Base-by-base conservation (phyloP, 1,140 invertebrate species). In the Ericerus pela region DNA sequence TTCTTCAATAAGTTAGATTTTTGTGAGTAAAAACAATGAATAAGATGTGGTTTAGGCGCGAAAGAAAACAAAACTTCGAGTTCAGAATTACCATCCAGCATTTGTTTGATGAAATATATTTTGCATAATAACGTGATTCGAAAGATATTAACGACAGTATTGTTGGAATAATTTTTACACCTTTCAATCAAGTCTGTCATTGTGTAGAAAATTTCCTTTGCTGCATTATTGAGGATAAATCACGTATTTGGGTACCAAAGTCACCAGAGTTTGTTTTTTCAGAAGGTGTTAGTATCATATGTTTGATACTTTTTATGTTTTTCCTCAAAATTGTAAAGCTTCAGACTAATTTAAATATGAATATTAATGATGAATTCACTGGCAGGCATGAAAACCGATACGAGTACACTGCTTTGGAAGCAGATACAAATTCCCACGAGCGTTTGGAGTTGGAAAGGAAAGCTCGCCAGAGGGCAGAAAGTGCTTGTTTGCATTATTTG, bases 371-470 rank as follows among this genome's bases (percentile, higher is more conserved):
- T n/a, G n/a, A n/a, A n/a, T 38, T 38, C 30, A 10, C 60, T 62
- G 67, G 22, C 65, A 79, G 75, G 61, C 74, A 75, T 66, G 72
- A 72, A 51, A 72, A 67, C 33, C 71, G 79, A 57, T 80, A 81
- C 64, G 77, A 81, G 62, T 84, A 84, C 65, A 81, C 78, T 26
- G 79, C 80, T 22, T 66, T 84, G 62, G 79, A 77, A 67, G 70
- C 72, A 30, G 72, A 73, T 54, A 66, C 67, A 10, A 72, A 72
- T 53, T 66, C 68, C 51, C 72, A 72, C 26, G 81, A 84, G 64
- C 76, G 75, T 36, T 70, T 79, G 70, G 77, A 79, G 64, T 67
- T 76, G 64, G 80, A 82, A 63, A 73, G 75, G 57, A 76, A 76
- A 61, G 74, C 76, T 18, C 69, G 79, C 58, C 78, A 80, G 60